Conservation (phyloP, 2,888 invertebrate genomes). For the Microdon myrmicae region DNA sequence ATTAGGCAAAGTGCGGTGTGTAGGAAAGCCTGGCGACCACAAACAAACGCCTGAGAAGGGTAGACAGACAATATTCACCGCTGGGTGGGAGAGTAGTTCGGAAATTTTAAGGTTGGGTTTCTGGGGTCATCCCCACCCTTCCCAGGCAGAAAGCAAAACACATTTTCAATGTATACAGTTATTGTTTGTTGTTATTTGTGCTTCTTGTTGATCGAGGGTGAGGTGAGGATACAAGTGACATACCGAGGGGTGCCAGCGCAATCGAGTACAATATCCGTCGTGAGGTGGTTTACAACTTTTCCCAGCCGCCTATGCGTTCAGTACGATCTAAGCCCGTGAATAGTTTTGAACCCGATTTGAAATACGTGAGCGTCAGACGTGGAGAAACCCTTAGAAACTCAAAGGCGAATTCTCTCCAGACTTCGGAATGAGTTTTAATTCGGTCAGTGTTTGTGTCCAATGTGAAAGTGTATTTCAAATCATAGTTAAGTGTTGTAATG, state of each 20-base stretch:
- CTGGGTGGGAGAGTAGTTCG: background rate
- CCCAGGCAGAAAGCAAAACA: slow-evolving; percentile 3
- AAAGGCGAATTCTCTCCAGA: slow-evolving; percentile 5
- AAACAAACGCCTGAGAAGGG: slow-evolving; percentile 22
- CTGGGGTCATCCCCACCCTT: slow-evolving; percentile 42
- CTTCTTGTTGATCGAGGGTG: slow-evolving; percentile 43
- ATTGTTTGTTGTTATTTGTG: too few relatives aligned
- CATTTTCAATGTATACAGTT: too few relatives aligned
- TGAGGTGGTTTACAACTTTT: slow-evolving; percentile 56
- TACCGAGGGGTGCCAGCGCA: slow-evolving; percentile 19
- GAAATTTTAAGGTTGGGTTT: slow-evolving; percentile 35
- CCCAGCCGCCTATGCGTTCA: slow-evolving; percentile 59
- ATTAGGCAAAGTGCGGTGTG: slow-evolving; percentile 26
- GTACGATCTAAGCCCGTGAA: slow-evolving; percentile 60
- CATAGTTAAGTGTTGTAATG: slow-evolving; percentile 7
- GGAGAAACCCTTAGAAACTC: slow-evolving; percentile 2
- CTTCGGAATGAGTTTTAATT: slow-evolving; percentile 19
- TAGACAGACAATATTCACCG: slow-evolving; percentile 7
- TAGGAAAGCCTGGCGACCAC: slow-evolving; percentile 26
- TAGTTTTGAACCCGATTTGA: slow-evolving; percentile 61
- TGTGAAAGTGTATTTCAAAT: slow-evolving; percentile 22
- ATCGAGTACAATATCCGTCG: slow-evolving; percentile 1
- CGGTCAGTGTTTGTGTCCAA: slow-evolving; percentile 25
- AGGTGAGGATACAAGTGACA: slow-evolving; percentile 35
- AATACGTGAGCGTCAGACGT: slow-evolving; percentile 20